A percentile compares a stretch with the other conserved stretches of the same genome.
These are phyloP conservation scores for Melanerpes aurifrons DNA, from an alignment of 2,113 vertebrate genomes.

Conservation along the genomic window DNA sequence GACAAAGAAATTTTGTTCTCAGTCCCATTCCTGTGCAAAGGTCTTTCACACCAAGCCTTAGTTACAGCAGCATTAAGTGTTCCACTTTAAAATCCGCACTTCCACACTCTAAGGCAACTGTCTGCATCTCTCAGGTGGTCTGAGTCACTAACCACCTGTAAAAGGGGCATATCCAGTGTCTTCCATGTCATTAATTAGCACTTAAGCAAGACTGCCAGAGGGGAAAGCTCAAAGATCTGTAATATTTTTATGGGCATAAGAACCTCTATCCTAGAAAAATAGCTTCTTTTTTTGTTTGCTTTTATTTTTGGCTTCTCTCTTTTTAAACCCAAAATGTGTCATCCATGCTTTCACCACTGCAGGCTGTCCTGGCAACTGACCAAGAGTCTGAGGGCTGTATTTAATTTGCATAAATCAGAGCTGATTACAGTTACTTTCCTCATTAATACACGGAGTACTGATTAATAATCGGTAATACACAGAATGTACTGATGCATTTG, in stretches of 20 bases:
- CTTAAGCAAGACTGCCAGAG: not conserved
- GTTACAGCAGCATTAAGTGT: not conserved
- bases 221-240: not conserved
- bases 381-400: slow-evolving; percentile 5
- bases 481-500: not conserved
- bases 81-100: not conserved
- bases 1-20: not conserved
- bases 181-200: not conserved
- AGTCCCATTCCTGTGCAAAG: not conserved
- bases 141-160: not conserved
- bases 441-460: slow-evolving; percentile 36
- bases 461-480: slow-evolving; percentile 17
- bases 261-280: not conserved
- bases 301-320: too few species aligned
- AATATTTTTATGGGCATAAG: not conserved
- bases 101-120: not conserved
- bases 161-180: not conserved
- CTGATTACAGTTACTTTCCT: slow-evolving; percentile 24
- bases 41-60: not conserved
- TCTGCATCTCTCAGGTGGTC: not conserved
- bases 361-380: slow-evolving; percentile 39
- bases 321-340: not conserved
- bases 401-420: slow-evolving; percentile 49
- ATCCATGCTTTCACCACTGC: not conserved
- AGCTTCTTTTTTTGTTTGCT: not conserved